Evolutionary conservation across 2,888 invertebrate genomes (phyloP).

Genomic region (Ophraella communa): DNA sequence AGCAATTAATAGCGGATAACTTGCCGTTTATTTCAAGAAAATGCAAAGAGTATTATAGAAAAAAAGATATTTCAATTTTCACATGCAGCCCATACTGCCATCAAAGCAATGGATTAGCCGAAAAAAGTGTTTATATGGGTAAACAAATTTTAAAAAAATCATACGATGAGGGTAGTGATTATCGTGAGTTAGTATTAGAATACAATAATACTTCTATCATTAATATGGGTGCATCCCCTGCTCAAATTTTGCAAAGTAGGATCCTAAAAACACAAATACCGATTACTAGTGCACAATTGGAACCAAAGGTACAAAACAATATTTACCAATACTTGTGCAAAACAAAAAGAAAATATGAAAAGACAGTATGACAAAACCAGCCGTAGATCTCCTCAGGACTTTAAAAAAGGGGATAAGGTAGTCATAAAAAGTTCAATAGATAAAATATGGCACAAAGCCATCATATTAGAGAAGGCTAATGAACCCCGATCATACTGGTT

Average conservation of each 20-base stretch:
- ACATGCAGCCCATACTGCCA: slow-evolving; percentile 31
- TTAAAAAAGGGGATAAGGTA: slow-evolving; percentile 28
- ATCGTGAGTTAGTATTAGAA: slow-evolving; percentile 33
- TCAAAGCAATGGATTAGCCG: slow-evolving; percentile 38
- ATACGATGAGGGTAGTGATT: slow-evolving; percentile 31
- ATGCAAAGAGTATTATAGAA: slow-evolving; percentile 35
- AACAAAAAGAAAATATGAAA: slow-evolving; percentile 7
- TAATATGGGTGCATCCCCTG: slow-evolving; percentile 32
- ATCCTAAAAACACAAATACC: slow-evolving; percentile 33
- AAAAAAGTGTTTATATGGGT: slow-evolving; percentile 38
- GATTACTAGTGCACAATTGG: slow-evolving; percentile 22
- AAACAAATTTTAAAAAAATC: slow-evolving; percentile 42
- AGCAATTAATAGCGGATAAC: slow-evolving; percentile 40
- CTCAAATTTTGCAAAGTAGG: slow-evolving; percentile 39
- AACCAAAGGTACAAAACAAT: slow-evolving; percentile 33
- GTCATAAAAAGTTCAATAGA: slow-evolving; percentile 33
- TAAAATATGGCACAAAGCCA: slow-evolving; percentile 34
- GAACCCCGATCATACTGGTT: slow-evolving; percentile 5
- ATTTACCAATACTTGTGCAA: slow-evolving; percentile 7
- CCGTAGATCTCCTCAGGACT: slow-evolving; percentile 3
- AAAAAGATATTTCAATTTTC: slow-evolving; percentile 36
- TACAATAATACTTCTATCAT: slow-evolving; percentile 37
- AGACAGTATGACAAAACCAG: slow-evolving; percentile 1
- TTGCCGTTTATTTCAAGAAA: slow-evolving; percentile 37
- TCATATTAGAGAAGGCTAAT: slow-evolving; percentile 30